Conservation (phyloP, 2,797 vertebrate genomes). For the Sciurus vulgaris region DNA sequence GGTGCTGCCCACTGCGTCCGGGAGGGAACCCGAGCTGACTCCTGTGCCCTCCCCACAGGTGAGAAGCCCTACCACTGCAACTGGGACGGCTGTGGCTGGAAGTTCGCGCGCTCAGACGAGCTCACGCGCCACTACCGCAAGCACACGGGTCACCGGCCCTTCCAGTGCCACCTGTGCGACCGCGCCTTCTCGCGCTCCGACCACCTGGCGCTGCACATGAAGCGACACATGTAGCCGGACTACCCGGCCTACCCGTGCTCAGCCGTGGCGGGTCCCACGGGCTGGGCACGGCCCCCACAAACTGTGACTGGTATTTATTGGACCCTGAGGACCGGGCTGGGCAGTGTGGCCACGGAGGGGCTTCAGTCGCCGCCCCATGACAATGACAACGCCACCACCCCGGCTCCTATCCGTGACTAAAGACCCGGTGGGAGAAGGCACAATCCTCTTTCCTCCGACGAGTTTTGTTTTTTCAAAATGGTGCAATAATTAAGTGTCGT, state of each 20-base stretch:
- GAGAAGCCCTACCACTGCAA: constrained; percentile 98
- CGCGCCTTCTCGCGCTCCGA: constrained; percentile 97
- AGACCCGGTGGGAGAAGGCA: constrained; percentile 86
- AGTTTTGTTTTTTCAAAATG: constrained; percentile 87
- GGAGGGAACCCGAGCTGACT: constrained; percentile 54
- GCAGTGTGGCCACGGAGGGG: constrained; percentile 79
- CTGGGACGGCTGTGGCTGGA: constrained; percentile 98
- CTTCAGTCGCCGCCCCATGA: neutral
- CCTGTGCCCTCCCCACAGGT: constrained; percentile 86
- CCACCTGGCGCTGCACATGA: constrained; percentile 98
- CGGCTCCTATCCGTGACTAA: constrained; percentile 79
- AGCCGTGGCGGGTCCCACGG: constrained; percentile 89
- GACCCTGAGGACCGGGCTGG: constrained; percentile 81
- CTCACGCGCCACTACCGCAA: constrained; percentile 97
- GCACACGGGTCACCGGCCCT: constrained; percentile 96
- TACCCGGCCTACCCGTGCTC: neutral
- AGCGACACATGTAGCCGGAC: constrained; percentile 94
- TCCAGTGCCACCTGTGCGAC: constrained; percentile 97
- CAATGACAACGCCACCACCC: constrained; percentile 74
- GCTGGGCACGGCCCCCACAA: constrained; percentile 77
- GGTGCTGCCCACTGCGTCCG: fast-evolving
- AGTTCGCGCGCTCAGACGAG: constrained; percentile 96
- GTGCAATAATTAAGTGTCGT: constrained; percentile 88
- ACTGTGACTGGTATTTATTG: constrained; percentile 87
- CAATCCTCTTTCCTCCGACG: constrained; percentile 76